Percentiles rank a stretch among this genome's conserved stretches.
These are phyloP conservation scores for Enteromius afrohamiltoni DNA, from an alignment of 2,797 vertebrate genomes.

Conservation along the genomic window DNA sequence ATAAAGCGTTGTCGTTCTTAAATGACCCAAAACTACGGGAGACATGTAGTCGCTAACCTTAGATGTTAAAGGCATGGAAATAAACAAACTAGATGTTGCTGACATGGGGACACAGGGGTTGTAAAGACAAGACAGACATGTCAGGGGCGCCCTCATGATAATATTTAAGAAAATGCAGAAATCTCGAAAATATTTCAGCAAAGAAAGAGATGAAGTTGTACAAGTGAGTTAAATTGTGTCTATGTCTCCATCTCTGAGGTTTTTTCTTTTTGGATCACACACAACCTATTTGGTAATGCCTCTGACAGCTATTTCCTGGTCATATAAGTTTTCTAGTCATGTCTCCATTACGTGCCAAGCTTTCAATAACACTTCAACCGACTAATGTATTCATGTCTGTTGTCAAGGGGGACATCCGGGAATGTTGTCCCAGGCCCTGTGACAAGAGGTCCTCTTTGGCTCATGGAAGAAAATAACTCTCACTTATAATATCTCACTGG, in stretches of 20 bases:
- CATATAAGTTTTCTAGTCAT: neutral
- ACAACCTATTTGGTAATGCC: neutral
- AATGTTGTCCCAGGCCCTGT: slow-evolving; percentile 1
- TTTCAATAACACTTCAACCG: neutral
- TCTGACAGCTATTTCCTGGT: neutral
- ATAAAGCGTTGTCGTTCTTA: neutral
- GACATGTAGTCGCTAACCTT: neutral
- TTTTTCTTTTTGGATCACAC: neutral
- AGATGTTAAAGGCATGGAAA: neutral
- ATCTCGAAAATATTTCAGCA: neutral
- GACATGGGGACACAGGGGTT: neutral
- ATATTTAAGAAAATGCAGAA: neutral
- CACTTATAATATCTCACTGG: neutral
- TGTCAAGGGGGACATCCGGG: neutral
- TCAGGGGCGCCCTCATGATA: neutral
- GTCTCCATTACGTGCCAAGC: neutral
- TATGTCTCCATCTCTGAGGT: neutral
- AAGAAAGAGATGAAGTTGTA: neutral
- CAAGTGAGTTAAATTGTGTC: neutral
- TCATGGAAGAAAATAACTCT: neutral
- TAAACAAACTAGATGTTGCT: neutral
- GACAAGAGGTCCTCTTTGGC: neutral
- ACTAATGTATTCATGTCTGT: slow-evolving; percentile 10
- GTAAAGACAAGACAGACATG: neutral
- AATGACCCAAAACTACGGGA: neutral